These are phyloP conservation scores for Euphydryas editha DNA, from an alignment of 2,888 invertebrate genomes.

Conservation along the genomic window DNA sequence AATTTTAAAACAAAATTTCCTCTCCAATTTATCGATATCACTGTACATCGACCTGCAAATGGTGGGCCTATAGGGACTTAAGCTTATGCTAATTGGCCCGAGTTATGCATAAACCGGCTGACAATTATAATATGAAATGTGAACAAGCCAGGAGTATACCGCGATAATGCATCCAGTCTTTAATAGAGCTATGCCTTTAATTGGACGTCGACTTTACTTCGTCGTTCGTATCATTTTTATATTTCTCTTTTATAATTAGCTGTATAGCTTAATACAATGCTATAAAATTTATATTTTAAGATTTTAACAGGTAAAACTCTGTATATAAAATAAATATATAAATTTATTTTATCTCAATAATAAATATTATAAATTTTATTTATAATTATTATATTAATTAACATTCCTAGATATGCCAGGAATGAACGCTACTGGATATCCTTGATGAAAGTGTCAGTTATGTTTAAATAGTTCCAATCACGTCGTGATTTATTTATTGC, in stretches of 20 bases:
- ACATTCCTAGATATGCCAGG: neutral
- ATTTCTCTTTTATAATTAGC: neutral
- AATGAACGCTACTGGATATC: neutral
- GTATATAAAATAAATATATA: neutral
- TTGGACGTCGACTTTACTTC: slow-evolving; percentile 4
- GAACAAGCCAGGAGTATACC: slow-evolving; percentile 4
- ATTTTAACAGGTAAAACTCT: neutral
- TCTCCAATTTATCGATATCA: slow-evolving; percentile 7
- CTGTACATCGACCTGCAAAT: slow-evolving; percentile 37
- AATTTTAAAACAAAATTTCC: neutral
- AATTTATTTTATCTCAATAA: no score
- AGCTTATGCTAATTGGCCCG: slow-evolving; percentile 37
- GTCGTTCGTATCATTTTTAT: neutral
- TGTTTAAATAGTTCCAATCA: neutral
- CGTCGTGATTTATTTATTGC: slow-evolving; percentile 1
- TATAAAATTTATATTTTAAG: no score
- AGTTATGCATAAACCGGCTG: slow-evolving; percentile 28
- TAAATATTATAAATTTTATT: neutral
- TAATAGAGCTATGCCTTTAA: slow-evolving; percentile 17
- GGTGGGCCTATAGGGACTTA: slow-evolving; percentile 35
- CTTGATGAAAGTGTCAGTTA: neutral
- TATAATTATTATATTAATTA: neutral
- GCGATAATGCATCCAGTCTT: slow-evolving; percentile 11
- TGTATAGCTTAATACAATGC: no score
- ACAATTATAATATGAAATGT: slow-evolving; percentile 36